These are phyloP conservation scores for Bombus picipes DNA, from an alignment of 1,140 invertebrate genomes.

Conservation along the genomic window DNA sequence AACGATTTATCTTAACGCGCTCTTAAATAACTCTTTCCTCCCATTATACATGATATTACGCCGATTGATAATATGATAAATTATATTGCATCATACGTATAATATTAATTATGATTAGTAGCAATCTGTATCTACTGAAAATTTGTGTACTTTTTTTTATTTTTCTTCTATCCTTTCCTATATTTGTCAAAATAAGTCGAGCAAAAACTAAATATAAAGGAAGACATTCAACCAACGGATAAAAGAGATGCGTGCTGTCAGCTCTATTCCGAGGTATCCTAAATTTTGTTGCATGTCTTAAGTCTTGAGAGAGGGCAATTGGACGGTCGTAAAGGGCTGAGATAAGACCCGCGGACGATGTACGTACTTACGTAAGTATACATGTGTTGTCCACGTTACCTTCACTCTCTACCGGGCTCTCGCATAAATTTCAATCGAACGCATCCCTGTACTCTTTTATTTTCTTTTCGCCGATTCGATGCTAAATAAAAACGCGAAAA, in stretches of 20 bases:
- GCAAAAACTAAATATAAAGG: background rate
- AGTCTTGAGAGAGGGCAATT: conserved; percentile 3
- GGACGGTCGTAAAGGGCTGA: conserved; percentile 6
- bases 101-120: too few relatives aligned
- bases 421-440: conserved; percentile 25
- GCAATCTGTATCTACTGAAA: too few relatives aligned
- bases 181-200: background rate
- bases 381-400: background rate
- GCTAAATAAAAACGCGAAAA: background rate
- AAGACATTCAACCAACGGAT: too few relatives aligned
- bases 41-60: too few relatives aligned
- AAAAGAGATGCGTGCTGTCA: background rate
- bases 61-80: too few relatives aligned
- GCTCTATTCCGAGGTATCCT: background rate
- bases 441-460: background rate
- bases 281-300: conserved; percentile 6
- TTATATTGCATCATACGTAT: too few relatives aligned
- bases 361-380: background rate
- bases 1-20: background rate
- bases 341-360: background rate
- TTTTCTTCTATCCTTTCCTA: background rate
- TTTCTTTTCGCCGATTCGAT: background rate
- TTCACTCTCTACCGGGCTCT: background rate
- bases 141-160: accelerated
- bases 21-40: background rate